Conservation (phyloP, 2,113 vertebrate species). For the Fregata magnificens region DNA sequence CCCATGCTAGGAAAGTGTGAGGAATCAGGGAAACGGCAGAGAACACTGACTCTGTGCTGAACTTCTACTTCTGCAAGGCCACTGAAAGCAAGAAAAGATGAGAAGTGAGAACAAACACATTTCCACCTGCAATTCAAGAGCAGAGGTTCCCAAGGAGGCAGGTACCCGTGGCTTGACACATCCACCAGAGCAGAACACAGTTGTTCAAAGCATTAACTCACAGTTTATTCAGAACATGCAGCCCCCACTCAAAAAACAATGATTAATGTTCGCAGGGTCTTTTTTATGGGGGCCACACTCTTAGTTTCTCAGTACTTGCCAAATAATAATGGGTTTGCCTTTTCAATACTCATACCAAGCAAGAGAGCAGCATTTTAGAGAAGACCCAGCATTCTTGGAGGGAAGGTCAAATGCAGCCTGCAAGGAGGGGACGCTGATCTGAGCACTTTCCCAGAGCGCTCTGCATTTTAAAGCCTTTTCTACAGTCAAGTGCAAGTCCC, state of each 20-base stretch:
- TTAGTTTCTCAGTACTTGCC: neutral
- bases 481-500: neutral
- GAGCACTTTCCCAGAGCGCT: accelerated
- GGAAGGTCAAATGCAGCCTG: neutral
- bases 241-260: neutral
- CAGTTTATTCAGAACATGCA: neutral
- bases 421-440: neutral
- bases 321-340: neutral
- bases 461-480: neutral
- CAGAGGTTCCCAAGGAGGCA: neutral
- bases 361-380: neutral
- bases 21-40: neutral
- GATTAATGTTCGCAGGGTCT: neutral
- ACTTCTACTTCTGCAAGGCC: neutral
- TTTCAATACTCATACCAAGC: neutral
- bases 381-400: neutral
- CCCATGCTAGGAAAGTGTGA: neutral
- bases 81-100: neutral
- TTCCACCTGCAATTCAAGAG: neutral
- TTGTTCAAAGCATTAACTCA: neutral
- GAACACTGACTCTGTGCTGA: neutral
- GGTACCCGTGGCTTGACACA: neutral
- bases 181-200: neutral
- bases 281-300: neutral
- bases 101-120: neutral